These are phyloP conservation scores for Rostratula benghalensis DNA, from an alignment of 2,113 vertebrate species.

Conservation along the genomic window DNA sequence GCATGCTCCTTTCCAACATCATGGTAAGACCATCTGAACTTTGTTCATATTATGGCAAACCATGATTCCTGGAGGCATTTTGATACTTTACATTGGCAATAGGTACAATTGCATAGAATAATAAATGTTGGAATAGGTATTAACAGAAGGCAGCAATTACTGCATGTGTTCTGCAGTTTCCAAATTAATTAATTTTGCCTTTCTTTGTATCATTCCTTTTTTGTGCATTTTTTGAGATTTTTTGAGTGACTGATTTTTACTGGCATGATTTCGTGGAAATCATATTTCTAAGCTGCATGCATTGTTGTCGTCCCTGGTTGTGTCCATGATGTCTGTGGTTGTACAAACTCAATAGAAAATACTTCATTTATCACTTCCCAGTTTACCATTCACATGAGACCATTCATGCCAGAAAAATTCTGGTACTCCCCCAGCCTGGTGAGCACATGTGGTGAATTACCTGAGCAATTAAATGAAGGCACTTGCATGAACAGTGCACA, in stretches of 20 bases:
- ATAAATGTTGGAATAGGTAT: not conserved
- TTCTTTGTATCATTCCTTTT: not conserved
- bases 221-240: not conserved
- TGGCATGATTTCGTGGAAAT: conserved; percentile 8
- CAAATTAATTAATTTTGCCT: not conserved
- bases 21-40: not conserved
- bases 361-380: not conserved
- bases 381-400: not conserved
- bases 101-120: not conserved
- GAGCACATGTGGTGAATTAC: not conserved
- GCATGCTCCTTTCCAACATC: not conserved
- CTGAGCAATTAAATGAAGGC: not conserved
- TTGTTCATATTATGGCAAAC: not conserved
- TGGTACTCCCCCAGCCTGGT: not conserved
- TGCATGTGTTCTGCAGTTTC: not conserved
- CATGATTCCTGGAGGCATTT: not conserved
- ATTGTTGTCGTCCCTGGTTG: not conserved
- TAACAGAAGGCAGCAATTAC: not conserved
- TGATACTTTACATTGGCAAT: not conserved
- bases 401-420: not conserved
- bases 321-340: not conserved
- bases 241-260: conserved; percentile 6
- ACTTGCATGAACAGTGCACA: not conserved
- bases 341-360: not conserved
- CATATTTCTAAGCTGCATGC: not conserved